These are phyloP conservation scores for Merodon equestris DNA, from an alignment of 2,888 invertebrate species.

Conservation along the genomic window DNA sequence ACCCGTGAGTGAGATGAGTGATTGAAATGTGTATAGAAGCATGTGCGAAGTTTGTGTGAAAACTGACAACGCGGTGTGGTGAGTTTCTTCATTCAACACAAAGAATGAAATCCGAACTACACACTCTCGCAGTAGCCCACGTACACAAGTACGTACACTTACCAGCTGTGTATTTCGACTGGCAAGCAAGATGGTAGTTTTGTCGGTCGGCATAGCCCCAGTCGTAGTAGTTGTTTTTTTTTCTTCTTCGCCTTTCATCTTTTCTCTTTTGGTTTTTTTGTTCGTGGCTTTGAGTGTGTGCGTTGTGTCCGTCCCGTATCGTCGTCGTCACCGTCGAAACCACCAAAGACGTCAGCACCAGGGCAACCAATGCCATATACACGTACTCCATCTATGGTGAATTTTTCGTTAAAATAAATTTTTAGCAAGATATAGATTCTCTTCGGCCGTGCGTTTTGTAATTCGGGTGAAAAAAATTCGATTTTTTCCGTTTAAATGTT, in stretches of 20 bases:
- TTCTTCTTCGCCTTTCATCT: too few relatives aligned
- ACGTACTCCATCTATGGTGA: constrained; percentile 69
- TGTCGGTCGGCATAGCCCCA: too few relatives aligned
- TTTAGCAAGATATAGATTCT: constrained; percentile 73
- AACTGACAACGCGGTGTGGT: constrained; percentile 54
- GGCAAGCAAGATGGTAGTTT: background rate
- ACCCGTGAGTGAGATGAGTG: too few relatives aligned
- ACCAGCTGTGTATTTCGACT: background rate
- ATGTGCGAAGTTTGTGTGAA: background rate
- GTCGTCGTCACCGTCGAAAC: constrained; percentile 51
- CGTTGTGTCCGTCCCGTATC: constrained; percentile 34
- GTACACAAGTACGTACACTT: constrained; percentile 12
- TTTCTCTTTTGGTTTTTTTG: background rate
- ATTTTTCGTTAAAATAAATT: constrained; percentile 71
- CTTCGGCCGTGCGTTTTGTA: constrained; percentile 74
- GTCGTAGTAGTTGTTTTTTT: too few relatives aligned
- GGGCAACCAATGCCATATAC: constrained; percentile 67
- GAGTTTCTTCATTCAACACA: constrained; percentile 50
- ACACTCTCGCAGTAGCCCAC: constrained; percentile 2
- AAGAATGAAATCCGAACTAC: constrained; percentile 22
- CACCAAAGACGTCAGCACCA: constrained; percentile 69
- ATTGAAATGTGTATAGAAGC: too few relatives aligned
- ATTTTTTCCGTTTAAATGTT: constrained; percentile 72
- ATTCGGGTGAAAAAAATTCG: constrained; percentile 74
- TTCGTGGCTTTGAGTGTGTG: constrained; percentile 37